A percentile compares a stretch with the other conserved stretches of the same genome.
Conservation (phyloP, 2,113 vertebrate genomes). For the Protomyctophum bolini region DNA sequence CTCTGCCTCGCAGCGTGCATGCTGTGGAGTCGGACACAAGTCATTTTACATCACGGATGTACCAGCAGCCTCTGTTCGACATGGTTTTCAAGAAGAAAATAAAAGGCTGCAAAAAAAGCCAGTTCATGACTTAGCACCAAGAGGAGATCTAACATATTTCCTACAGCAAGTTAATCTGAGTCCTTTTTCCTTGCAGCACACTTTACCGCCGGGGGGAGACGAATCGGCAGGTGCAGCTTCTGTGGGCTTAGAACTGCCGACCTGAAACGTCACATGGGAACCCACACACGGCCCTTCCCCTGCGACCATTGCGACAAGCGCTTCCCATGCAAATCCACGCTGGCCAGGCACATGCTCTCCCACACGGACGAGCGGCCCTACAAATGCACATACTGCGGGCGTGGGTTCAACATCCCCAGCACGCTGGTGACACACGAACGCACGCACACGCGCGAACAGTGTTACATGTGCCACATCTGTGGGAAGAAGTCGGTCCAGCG, state of each 20-base stretch:
- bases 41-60: no score
- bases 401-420: background rate
- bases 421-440: constrained; percentile 1
- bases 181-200: no score
- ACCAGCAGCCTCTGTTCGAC: no score
- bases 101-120: no score
- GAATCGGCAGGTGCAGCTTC: background rate
- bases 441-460: constrained; percentile 41
- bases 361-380: constrained; percentile 9
- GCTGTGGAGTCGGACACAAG: no score
- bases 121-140: no score
- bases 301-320: constrained; percentile 8
- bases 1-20: no score
- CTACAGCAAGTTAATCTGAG: no score
- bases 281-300: background rate
- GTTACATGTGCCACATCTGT: constrained; percentile 36
- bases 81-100: no score
- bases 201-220: no score
- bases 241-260: background rate
- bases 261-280: background rate
- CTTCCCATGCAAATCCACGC: background rate
- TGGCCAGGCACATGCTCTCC: background rate
- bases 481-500: constrained; percentile 47
- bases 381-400: background rate
- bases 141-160: no score